Conservation (phyloP, 2,888 invertebrate genomes). For the Calameuta idolon region DNA sequence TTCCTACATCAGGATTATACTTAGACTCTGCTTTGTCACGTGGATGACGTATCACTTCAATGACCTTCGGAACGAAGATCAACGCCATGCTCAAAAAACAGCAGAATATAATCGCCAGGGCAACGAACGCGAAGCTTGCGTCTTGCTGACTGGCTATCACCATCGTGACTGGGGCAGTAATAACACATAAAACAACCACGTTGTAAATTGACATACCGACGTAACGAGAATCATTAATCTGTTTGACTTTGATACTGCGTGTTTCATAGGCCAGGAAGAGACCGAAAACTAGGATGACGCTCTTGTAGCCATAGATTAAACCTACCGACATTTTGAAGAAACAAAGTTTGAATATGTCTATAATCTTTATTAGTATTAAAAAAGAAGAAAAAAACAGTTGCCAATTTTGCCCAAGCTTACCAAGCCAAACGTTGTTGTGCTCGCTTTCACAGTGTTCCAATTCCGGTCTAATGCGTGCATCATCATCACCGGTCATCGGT, state of each 20-base stretch:
- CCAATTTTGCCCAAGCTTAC: slow-evolving; percentile 69
- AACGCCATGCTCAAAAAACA: slow-evolving; percentile 98
- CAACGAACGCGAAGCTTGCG: slow-evolving; percentile 96
- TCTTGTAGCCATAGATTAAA: slow-evolving; percentile 96
- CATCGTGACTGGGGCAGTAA: slow-evolving; percentile 97
- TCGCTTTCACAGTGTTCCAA: slow-evolving; percentile 96
- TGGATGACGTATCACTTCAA: slow-evolving; percentile 91
- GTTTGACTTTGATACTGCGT: slow-evolving; percentile 94
- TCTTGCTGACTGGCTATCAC: slow-evolving; percentile 98
- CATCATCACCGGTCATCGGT: slow-evolving; percentile 86
- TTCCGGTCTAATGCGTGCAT: slow-evolving; percentile 94
- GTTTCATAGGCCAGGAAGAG: slow-evolving; percentile 98
- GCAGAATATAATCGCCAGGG: slow-evolving; percentile 96
- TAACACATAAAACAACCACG: slow-evolving; percentile 96
- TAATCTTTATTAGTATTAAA: background rate
- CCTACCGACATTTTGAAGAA: slow-evolving; percentile 69
- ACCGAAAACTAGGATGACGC: slow-evolving; percentile 95
- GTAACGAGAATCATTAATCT: slow-evolving; percentile 98
- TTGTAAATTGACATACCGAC: slow-evolving; percentile 99
- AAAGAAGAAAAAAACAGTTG: background rate
- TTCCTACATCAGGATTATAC: slow-evolving; percentile 84
- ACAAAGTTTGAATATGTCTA: background rate
- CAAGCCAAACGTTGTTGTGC: slow-evolving; percentile 95
- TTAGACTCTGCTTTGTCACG: slow-evolving; percentile 89
- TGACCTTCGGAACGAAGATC: slow-evolving; percentile 98